Percentiles rank a stretch among this genome's conserved stretches.
Conservation (phyloP, 1,140 invertebrate genomes). For the Nasonia vitripennis region DNA sequence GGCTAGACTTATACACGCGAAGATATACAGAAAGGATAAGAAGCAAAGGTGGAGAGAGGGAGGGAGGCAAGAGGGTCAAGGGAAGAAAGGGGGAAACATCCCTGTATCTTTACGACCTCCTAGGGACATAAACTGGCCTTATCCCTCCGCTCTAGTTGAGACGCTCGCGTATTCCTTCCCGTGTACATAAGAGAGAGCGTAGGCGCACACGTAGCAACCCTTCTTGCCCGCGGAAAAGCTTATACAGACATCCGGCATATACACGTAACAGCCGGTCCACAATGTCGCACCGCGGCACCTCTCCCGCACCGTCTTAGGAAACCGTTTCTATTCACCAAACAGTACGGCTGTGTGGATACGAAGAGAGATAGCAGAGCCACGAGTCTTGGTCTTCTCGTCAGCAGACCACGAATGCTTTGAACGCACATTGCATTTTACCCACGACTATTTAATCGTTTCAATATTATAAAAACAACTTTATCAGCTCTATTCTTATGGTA, state of each 20-base stretch:
- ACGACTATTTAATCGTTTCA: neutral
- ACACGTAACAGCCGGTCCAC: neutral
- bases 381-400: neutral
- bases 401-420: neutral
- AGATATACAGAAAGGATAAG: slow-evolving; percentile 2
- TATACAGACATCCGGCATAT: neutral
- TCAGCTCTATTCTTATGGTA: too few species aligned
- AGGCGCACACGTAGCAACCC: neutral
- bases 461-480: too few species aligned
- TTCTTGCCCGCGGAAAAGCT: slow-evolving; percentile 1
- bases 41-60: slow-evolving; percentile 3
- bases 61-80: slow-evolving; percentile 11
- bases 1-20: neutral
- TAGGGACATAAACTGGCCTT: slow-evolving; percentile 61
- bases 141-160: slow-evolving; percentile 56
- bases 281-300: neutral
- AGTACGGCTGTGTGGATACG: neutral
- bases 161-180: slow-evolving; percentile 18
- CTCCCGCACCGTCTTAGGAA: slow-evolving; percentile 7
- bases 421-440: neutral
- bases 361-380: neutral
- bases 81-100: slow-evolving; percentile 50
- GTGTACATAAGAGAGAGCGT: neutral
- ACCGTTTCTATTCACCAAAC: slow-evolving; percentile 24
- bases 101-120: slow-evolving; percentile 62